Evolutionary conservation across 2,797 vertebrate species (phyloP).

Genomic region (Sebastes cheni): DNA sequence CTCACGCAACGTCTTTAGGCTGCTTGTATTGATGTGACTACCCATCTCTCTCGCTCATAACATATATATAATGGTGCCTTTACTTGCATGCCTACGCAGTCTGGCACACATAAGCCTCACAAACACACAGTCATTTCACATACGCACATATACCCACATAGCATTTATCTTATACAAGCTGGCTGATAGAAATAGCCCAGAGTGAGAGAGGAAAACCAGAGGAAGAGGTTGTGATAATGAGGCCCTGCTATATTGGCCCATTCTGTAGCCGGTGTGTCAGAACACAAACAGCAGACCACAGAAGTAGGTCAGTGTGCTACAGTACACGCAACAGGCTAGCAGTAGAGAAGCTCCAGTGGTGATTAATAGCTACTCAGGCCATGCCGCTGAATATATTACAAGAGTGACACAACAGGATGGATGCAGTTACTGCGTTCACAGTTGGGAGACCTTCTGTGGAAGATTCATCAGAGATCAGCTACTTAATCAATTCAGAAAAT

Average conservation of each 20-base stretch:
- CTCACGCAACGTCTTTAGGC: constrained; percentile 1
- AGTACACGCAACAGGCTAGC: constrained; percentile 39
- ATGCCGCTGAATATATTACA: constrained; percentile 1
- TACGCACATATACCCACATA: background rate
- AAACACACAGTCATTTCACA: background rate
- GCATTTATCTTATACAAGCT: constrained; percentile 22
- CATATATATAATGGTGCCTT: background rate
- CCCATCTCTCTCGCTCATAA: background rate
- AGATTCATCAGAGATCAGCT: background rate
- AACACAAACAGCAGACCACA: constrained; percentile 20
- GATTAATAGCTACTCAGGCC: constrained; percentile 28
- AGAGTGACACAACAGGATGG: constrained; percentile 1
- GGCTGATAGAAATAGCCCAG: background rate
- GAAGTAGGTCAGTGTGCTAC: constrained; percentile 74
- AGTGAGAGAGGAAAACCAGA: background rate
- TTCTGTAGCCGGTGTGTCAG: constrained; percentile 16
- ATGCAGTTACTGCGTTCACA: background rate
- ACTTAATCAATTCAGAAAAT: background rate
- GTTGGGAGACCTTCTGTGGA: background rate
- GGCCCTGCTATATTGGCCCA: background rate
- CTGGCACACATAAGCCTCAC: background rate
- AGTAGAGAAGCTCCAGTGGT: constrained; percentile 14
- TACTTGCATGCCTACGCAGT: background rate
- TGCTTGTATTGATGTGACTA: background rate
- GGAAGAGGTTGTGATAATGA: constrained; percentile 1